These are phyloP conservation scores for Caenorhabditis zanzibari DNA, from an alignment of 2,888 invertebrate genomes.

Conservation along the genomic window DNA sequence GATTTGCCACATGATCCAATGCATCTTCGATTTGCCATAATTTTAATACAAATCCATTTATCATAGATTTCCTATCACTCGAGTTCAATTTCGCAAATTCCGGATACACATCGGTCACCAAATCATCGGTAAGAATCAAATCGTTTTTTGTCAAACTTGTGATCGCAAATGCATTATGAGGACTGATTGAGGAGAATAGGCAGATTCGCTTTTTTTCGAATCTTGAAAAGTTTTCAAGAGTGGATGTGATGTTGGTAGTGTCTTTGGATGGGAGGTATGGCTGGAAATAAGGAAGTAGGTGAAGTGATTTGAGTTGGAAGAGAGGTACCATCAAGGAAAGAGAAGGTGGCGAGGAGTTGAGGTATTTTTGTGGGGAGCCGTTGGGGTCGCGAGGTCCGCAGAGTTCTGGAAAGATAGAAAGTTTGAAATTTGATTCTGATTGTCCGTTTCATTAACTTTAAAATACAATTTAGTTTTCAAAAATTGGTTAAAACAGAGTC, in stretches of 20 bases:
- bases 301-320: no score
- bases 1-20: conserved; percentile 13
- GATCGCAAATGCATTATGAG: neutral
- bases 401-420: conserved; percentile 1
- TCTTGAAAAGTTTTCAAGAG: neutral
- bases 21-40: conserved; percentile 20
- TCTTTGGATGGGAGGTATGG: conserved; percentile 8
- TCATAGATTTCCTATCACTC: neutral
- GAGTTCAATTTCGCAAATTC: conserved; percentile 8
- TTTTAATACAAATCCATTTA: conserved; percentile 1
- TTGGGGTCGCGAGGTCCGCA: conserved; percentile 22
- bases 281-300: neutral
- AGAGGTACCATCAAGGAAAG: neutral
- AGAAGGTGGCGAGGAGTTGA: neutral
- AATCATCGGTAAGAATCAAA: neutral
- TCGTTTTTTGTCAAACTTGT: conserved; percentile 10
- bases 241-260: conserved; percentile 14
- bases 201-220: conserved; percentile 7
- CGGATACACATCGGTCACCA: conserved; percentile 4
- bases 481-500: no score
- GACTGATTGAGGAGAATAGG: neutral
- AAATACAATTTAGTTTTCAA: no score
- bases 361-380: neutral
- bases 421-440: neutral
- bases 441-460: no score